Evolutionary conservation across 1,140 invertebrate genomes (phyloP), one percentile per base, ranked within the genome.

Genomic region (Pomacea maculata): DNA sequence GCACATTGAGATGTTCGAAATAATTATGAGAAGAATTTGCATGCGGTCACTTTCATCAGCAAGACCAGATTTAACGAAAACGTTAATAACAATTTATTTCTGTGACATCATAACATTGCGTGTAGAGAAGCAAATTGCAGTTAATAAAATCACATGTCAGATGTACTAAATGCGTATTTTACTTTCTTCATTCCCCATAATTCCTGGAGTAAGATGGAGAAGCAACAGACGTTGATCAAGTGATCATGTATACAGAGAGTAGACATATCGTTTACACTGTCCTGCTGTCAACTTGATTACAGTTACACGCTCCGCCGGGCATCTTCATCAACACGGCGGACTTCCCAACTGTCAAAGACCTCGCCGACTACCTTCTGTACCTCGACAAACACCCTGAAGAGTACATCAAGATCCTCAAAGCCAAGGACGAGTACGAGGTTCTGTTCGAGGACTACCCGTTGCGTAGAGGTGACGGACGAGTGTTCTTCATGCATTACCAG

Each of bases 341-440:
- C 71, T 86, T 73, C 74, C 5, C n/a, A n/a, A 73, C 74, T 54
- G 76, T 80, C n/a, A 79, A 79, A 67, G 78, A 82, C 9, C 75
- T 86, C 57, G 84, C 84, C 3, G 78, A 82, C 17, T 77, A 83
- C 75, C 57, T 85, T 0, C 34, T 79, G 29, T 82, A 83, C 72
- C 75, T 85, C 11, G 83, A 79, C 75, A 45, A n/a, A 12, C 80
- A 84, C 75, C 57, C 52, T n/a, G 76, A 78, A 54, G 75, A 79
- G 71, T 84, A 84, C 64, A 34, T 81, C 19, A 52, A 61, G 34
- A 64, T 78, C 52, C 73, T 83, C 14, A 29, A 63, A 55, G 61
- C 71, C 55, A 83, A 83, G 75, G 68, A 81, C 76, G 19, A 79
- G 71, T 83, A 81, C 65, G 55, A 80, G 45, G 19, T 75, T n/a